Percentiles rank a stretch among this genome's conserved stretches.
These are phyloP conservation scores for Orientallactaga sibirica DNA, from an alignment of 2,797 vertebrate genomes.

Conservation along the genomic window DNA sequence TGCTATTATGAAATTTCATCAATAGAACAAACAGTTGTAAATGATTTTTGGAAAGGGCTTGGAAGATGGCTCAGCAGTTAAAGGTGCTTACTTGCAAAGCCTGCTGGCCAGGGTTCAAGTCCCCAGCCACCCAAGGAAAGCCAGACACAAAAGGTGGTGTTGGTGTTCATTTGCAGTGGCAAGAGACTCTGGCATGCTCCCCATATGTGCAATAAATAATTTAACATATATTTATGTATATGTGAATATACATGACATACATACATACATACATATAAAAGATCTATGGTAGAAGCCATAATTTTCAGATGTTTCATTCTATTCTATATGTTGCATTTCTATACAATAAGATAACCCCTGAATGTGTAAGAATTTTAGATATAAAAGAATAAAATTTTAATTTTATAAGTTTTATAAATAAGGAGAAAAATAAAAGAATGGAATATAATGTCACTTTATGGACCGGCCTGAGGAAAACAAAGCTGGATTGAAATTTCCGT, in stretches of 20 bases:
- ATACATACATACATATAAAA: background rate
- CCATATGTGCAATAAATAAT: too few species aligned
- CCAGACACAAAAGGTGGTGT: too few species aligned
- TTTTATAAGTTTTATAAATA: background rate
- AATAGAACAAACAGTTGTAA: constrained; percentile 35
- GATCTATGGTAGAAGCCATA: background rate
- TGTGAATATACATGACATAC: too few species aligned
- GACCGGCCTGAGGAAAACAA: constrained; percentile 23
- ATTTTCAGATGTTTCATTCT: constrained; percentile 57
- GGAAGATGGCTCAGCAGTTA: too few species aligned
- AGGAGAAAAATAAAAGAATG: constrained; percentile 22
- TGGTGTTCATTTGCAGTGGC: too few species aligned
- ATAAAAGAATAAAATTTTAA: constrained; percentile 14
- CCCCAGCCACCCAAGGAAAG: too few species aligned
- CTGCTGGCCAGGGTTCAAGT: too few species aligned
- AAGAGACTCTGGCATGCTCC: too few species aligned
- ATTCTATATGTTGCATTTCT: constrained; percentile 24
- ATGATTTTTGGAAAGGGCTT: background rate
- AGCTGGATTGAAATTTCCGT: background rate
- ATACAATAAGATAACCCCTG: constrained; percentile 20
- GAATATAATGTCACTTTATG: constrained; percentile 14
- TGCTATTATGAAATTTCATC: constrained; percentile 47
- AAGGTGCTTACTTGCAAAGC: too few species aligned
- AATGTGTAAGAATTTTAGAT: constrained; percentile 38
- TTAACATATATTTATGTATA: too few species aligned